Conservation (phyloP, 1,140 invertebrate genomes). For the Meloidogyne floridensis region DNA sequence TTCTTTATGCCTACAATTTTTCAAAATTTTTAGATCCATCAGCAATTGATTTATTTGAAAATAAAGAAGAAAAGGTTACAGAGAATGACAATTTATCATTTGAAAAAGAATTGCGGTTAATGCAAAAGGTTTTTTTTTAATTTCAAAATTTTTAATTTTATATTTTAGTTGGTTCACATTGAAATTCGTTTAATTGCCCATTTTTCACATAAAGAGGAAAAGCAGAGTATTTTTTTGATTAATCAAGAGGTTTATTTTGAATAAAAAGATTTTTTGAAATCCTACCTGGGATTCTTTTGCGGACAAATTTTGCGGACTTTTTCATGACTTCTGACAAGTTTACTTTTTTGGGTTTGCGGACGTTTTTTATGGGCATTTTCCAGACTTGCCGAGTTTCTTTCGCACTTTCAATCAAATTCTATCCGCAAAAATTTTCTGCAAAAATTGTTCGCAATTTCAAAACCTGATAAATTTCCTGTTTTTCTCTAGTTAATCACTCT, state of each 20-base stretch:
- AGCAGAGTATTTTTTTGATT: conserved; percentile 25
- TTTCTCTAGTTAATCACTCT: too few relatives aligned
- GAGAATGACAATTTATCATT: conserved; percentile 16
- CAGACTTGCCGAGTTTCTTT: too few relatives aligned
- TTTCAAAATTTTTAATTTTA: neutral
- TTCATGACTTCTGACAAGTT: too few relatives aligned
- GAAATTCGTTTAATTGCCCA: conserved; percentile 23
- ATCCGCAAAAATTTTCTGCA: too few relatives aligned
- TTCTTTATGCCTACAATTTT: neutral
- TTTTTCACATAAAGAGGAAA: conserved; percentile 33
- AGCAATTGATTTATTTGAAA: neutral
- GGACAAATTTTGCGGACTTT: too few relatives aligned
- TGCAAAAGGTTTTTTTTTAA: neutral
- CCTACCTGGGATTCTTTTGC: too few relatives aligned
- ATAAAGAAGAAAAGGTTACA: neutral
- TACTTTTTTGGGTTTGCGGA: too few relatives aligned
- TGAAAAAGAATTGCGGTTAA: neutral
- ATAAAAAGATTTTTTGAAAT: too few relatives aligned
- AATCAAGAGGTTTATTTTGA: conserved; percentile 23
- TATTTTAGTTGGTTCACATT: conserved; percentile 1
- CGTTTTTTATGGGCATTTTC: too few relatives aligned
- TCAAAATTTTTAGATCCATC: neutral
- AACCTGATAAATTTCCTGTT: too few relatives aligned
- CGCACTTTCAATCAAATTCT: too few relatives aligned
- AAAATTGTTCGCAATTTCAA: too few relatives aligned